phyloP scores from a whole-genome alignment of 2,113 vertebrate species.

The Myotis yumanensis region DNA sequence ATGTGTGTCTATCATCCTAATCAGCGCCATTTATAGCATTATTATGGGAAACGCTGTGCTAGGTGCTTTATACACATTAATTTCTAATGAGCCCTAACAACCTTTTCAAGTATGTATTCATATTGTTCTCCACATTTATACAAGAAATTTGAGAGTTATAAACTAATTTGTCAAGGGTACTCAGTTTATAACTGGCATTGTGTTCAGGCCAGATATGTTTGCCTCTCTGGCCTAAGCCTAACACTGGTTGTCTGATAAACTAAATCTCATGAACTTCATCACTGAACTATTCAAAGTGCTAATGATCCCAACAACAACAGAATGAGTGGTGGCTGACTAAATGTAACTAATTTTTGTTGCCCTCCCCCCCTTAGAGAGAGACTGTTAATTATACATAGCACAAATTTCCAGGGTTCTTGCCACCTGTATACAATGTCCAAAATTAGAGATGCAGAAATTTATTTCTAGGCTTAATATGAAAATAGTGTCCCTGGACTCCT shows the following conservation, averaged over 20 bases:
- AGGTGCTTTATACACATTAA: slow-evolving; percentile 8
- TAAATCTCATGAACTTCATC: slow-evolving; percentile 60
- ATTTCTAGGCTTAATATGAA: not conserved
- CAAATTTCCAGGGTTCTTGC: not conserved
- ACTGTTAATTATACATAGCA: not conserved
- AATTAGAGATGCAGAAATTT: not conserved
- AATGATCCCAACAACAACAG: not conserved
- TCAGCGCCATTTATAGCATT: not conserved
- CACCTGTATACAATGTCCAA: not conserved
- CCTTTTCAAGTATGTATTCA: not conserved
- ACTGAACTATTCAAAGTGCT: slow-evolving; percentile 7
- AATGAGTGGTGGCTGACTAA: not conserved
- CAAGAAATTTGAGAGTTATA: not conserved
- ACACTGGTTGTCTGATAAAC: slow-evolving; percentile 55
- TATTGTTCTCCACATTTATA: not conserved
- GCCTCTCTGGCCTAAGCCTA: not conserved
- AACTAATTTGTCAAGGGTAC: slow-evolving; percentile 6
- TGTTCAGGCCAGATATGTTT: not conserved
- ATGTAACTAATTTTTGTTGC: slow-evolving; percentile 9
- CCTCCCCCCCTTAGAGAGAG: slow-evolving; percentile 7
- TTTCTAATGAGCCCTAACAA: slow-evolving; percentile 46
- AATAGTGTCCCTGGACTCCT: not conserved
- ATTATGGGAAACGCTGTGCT: not conserved
- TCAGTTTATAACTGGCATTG: not conserved
- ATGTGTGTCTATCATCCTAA: not conserved